phyloP scores from a whole-genome alignment of 2,888 invertebrate genomes.

The Carterocephalus palaemon region DNA sequence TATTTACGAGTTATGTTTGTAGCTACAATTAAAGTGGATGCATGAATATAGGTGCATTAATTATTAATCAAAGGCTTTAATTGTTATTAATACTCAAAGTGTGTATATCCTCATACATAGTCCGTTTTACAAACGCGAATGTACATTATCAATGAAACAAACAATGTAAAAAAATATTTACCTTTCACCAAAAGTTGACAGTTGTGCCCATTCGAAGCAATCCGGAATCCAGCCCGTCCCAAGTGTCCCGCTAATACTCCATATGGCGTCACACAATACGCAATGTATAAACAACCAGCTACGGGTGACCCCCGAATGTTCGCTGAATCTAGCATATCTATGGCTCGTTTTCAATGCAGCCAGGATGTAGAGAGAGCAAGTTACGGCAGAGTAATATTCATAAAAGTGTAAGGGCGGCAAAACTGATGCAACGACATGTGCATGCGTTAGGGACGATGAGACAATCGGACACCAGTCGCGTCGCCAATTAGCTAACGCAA shows the following conservation, averaged over 20 bases:
- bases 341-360: background rate
- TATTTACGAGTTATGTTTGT: too few species aligned
- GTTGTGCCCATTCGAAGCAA: constrained; percentile 68
- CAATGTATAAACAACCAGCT: constrained; percentile 58
- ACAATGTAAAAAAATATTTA: constrained; percentile 45
- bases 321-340: background rate
- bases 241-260: constrained; percentile 75
- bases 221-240: constrained; percentile 63
- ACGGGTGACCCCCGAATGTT: constrained; percentile 38
- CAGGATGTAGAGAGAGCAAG: constrained; percentile 36
- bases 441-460: constrained; percentile 74
- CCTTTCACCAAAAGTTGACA: constrained; percentile 63
- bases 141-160: background rate
- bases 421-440: constrained; percentile 74
- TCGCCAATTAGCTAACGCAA: constrained; percentile 63
- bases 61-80: too few species aligned
- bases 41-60: too few species aligned
- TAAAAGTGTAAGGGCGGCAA: constrained; percentile 62
- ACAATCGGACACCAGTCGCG: constrained; percentile 61
- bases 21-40: too few species aligned
- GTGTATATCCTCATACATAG: too few species aligned
- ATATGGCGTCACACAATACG: constrained; percentile 69
- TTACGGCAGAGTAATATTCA: constrained; percentile 53
- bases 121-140: background rate
- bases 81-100: too few species aligned